Evolutionary conservation across 2,113 vertebrate genomes (phyloP), one percentile per base, ranked within the genome.

Genomic region (Solenodon paradoxus): DNA sequence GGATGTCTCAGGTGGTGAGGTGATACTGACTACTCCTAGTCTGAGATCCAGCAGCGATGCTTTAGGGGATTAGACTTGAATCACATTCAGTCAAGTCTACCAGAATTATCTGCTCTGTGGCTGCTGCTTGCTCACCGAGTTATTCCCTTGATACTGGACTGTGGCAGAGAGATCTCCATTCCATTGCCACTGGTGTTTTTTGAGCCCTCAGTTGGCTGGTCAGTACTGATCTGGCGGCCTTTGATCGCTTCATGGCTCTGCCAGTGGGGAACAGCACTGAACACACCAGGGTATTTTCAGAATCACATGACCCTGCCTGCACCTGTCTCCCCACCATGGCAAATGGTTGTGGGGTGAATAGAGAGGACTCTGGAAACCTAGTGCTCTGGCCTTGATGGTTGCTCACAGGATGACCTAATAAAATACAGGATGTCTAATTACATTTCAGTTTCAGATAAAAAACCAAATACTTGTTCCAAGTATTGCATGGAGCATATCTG

Each of bases 401-500:
- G 47, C 68, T 82, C 38, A 91, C 28, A 81, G n/a, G 24, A 4
- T 68, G 68, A 26, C 20, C 28, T 7, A 17, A 28, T 61, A 30
- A 84, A 81, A 57, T 45, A 30, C 19, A 84, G 30, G 40, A 13
- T 84, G 35, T 8, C 35, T 49, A 77, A 9, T 40, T 82, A 51
- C 61, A 64, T 90, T 57, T 74, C 13, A 82, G 79, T 80, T 90
- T 94, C 66, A 85, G 42, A 93, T 78, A 45, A 84, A 88, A 5
- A 38, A 42, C n/a, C n/a, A 69, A 90, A 51, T 55, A 30, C 64
- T 79, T 86, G n/a, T 80, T 94, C 19, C 22, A 90, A 83, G n/a
- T 74, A 75, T 40, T 86, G 8, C 45, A 82, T 61, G 84, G 16
- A 47, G 17, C n/a, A 71, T 59, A 38, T 17, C 19, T 88, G 38